Conservation (phyloP, 2,113 vertebrate genomes). For the Lanius ludovicianus region DNA sequence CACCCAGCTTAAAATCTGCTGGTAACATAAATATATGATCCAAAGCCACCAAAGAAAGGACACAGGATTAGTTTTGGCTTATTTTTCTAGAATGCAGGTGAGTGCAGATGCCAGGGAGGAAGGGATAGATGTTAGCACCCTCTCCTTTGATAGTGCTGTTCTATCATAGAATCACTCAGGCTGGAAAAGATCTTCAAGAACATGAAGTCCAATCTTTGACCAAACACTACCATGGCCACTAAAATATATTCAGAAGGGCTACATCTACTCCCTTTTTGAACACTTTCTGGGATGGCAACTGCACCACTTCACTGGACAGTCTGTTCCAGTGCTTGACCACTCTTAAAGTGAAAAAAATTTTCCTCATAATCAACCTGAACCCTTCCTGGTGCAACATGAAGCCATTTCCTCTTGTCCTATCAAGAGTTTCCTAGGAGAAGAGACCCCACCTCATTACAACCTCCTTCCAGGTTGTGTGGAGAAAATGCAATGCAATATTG, state of each 20-base stretch:
- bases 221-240: not conserved
- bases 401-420: not conserved
- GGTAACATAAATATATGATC: not conserved
- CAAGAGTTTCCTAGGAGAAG: not conserved
- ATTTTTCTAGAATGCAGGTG: not conserved
- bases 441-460: not conserved
- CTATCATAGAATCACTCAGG: not conserved
- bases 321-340: not conserved
- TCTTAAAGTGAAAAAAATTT: rapidly evolving
- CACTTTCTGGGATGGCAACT: not conserved
- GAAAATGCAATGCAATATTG: not conserved
- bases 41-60: not conserved
- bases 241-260: not conserved
- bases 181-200: not conserved
- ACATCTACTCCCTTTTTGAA: not conserved
- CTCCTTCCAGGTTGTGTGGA: not conserved
- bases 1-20: not conserved
- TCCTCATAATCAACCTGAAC: not conserved
- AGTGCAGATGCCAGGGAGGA: not conserved
- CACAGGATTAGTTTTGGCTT: not conserved
- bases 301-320: not conserved
- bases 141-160: not conserved
- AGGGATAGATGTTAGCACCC: not conserved
- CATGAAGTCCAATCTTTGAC: not conserved
- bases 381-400: not conserved